Base-by-base conservation (phyloP, 1,140 invertebrate genomes). In the Anastrepha obliqua region DNA sequence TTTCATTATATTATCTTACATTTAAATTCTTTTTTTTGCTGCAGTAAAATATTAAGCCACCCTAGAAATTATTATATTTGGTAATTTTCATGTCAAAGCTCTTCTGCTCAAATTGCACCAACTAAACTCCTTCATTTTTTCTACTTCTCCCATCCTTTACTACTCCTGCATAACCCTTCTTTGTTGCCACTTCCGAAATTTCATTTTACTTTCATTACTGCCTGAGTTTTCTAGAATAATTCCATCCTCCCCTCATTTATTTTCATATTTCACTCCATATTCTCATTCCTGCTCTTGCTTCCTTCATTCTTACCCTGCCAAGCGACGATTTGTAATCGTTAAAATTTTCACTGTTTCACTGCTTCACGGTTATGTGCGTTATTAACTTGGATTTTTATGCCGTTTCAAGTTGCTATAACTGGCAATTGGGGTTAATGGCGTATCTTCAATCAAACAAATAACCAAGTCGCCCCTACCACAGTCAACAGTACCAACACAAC, bases 301-400 rank as follows among this genome's bases (percentile, higher is more conserved):
- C 15, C n/a, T 55, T 55, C 17, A 51, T 8, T 2, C n/a, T 39
- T 67, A 13, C 29, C 44, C 2, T 55, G n/a, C 20, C 17, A 8
- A 58, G 74, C 74, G 51, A 86, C 85, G 51, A 86, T 86, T 86
- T 86, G 85, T 86, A 86, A 86, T 86, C 85, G 85, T 60, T 60
- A 62, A 86, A 62, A 86, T 62, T 62, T 86, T 62, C 15, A 17
- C n/a, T 58, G 74, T 81, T 81, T 81, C 85, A 20, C 55, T 44
- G 51, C 59, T 86, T 62, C 60, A 86, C 59, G 42, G 58, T 62
- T 86, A 86, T 86, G 58, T 59, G 59, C 39, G 60, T 86, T 86
- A 42, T 86, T 86, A 42, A 62, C 58, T 42, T 86, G 85, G 13
- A 60, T 86, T 86, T 86, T 44, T 81, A 81, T 81, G 74, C 74